Base-by-base conservation (phyloP, 1,140 invertebrate species). In the Megalonaias nervosa region DNA sequence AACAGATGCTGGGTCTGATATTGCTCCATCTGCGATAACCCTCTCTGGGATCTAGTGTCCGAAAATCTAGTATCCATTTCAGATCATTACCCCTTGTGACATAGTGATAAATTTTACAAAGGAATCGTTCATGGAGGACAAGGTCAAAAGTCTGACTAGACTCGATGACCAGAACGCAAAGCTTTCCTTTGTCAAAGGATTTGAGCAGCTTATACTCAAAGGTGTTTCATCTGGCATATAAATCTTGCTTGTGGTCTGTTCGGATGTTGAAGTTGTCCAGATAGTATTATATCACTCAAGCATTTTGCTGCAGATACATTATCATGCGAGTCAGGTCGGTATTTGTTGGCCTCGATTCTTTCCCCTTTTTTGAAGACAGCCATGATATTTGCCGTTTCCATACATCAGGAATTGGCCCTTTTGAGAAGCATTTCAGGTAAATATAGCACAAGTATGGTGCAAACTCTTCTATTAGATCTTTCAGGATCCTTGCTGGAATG, bases 401-500 rank as follows among this genome's bases (percentile, higher is more conserved):
- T 12, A 70, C 48, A 12, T 68, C n/a, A 57, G 74, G 74, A 23
- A 76, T n/a, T 16, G 21, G 0, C 6, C 68, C 67, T n/a, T 9
- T 65, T 31, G 19, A 62, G 12, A 76, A 26, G 1, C 67, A 70
- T 65, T 55, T 57, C 31, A 31, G 64, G 23, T 56, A 75, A 17
- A 75, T 69, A 19, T 64, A 16, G 21, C 15, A 58, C 16, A 69
- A 21, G 38, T 13, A 59, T 72, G 48, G 69, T 19, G 65, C 75
- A 61, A 12, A 64, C 48, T 71, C 16, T 12, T 21, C 65, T 31
- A 69, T 69, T 26, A 62, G 11, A 56, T 71, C 75, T 67, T 67
- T 77, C 61, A 77, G 62, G 3, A 77, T 1, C 61, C 59, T 66
- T 11, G 68, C 23, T 55, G 69, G 65, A 56, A 77, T 77, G 11